Conservation (phyloP, 2,113 vertebrate species). For the Amazona vittata region DNA sequence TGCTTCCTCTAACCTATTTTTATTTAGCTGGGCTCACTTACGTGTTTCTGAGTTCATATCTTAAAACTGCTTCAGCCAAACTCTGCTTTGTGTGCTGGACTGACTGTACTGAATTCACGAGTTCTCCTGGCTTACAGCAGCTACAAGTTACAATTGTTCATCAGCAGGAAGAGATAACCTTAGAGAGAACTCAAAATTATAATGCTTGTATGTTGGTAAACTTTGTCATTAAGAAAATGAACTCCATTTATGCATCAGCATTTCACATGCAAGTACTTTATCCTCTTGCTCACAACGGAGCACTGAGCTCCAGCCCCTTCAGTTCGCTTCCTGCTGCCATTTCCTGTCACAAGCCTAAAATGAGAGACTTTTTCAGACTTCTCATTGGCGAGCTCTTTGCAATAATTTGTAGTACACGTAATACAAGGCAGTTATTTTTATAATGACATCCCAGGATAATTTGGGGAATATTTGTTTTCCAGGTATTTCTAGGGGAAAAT, state of each 20-base stretch:
- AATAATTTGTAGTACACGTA: not conserved
- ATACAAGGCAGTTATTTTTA: not conserved
- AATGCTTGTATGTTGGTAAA: not conserved
- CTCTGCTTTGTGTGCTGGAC: not conserved
- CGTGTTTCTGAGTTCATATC: not conserved
- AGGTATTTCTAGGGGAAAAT: not conserved
- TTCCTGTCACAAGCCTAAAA: constrained; percentile 45
- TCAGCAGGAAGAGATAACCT: not conserved
- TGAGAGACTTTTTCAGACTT: not conserved
- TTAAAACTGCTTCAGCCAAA: not conserved
- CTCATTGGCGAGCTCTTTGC: not conserved
- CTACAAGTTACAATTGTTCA: not conserved
- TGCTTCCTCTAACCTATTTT: not conserved
- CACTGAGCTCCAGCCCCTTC: constrained; percentile 7
- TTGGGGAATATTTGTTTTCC: not conserved
- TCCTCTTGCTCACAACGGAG: not conserved
- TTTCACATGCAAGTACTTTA: not conserved
- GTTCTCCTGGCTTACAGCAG: not conserved
- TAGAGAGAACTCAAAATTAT: not conserved
- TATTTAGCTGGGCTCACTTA: not conserved
- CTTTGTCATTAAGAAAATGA: not conserved
- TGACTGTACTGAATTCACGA: not conserved
- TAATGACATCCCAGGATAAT: not conserved
- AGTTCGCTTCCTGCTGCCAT: constrained; percentile 53
- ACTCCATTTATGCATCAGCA: not conserved